Evolutionary conservation across 2,113 vertebrate genomes (phyloP).

Genomic region (Axis porcinus): DNA sequence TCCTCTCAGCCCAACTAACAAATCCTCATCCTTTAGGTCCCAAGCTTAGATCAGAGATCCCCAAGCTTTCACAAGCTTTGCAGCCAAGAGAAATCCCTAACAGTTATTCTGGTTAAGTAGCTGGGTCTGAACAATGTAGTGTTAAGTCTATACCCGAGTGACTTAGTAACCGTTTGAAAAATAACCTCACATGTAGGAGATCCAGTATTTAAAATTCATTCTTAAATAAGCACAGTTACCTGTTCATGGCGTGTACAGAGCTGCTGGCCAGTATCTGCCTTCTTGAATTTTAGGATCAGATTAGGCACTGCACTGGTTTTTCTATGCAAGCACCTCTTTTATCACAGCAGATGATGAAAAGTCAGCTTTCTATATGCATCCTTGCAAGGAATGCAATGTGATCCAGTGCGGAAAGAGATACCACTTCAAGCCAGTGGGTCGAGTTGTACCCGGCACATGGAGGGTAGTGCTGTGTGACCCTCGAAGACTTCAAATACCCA

Average conservation of each 20-base stretch:
- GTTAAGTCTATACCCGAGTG: not conserved
- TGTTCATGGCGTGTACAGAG: not conserved
- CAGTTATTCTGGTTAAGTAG: not conserved
- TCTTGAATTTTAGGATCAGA: not conserved
- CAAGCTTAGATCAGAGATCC: not conserved
- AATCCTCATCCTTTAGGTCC: not conserved
- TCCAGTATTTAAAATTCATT: not conserved
- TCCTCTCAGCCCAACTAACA: not conserved
- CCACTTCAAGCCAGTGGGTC: fast-evolving
- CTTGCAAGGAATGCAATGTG: fast-evolving
- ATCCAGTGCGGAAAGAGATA: not conserved
- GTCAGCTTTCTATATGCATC: not conserved
- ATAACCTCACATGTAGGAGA: not conserved
- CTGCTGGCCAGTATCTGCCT: not conserved
- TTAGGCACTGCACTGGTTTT: not conserved
- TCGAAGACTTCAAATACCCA: not conserved
- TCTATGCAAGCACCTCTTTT: not conserved
- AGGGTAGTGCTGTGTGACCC: not conserved
- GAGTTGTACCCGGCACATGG: fast-evolving
- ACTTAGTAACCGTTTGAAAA: not conserved
- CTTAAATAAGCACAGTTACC: not conserved
- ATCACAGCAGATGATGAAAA: not conserved
- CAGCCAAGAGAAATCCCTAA: not conserved
- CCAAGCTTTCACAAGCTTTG: not conserved
- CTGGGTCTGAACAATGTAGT: not conserved